phyloP scores from a whole-genome alignment of 2,113 vertebrate genomes.

The Numenius arquata region DNA sequence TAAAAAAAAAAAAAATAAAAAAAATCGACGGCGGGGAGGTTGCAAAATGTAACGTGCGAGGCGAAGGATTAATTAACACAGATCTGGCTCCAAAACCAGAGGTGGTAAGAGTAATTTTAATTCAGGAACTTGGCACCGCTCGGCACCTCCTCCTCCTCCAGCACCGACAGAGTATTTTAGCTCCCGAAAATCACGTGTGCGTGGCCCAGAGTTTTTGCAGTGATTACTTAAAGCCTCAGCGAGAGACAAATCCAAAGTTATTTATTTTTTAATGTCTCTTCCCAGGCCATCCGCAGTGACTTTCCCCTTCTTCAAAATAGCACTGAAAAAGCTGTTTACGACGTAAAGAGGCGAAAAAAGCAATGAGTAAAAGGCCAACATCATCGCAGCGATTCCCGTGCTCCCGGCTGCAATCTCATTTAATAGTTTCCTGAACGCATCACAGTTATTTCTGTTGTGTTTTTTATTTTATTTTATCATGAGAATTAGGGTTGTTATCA shows the following conservation, averaged over 20 bases:
- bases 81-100: slow-evolving; percentile 9
- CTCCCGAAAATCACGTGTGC: background rate
- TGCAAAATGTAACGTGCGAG: background rate
- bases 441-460: background rate
- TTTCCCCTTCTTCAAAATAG: background rate
- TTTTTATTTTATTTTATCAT: background rate
- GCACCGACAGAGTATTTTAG: background rate
- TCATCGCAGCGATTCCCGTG: accelerated
- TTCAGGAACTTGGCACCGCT: background rate
- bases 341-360: background rate
- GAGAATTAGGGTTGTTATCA: background rate
- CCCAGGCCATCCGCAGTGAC: background rate
- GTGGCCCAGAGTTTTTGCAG: background rate
- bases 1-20: background rate
- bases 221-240: background rate
- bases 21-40: accelerated
- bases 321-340: background rate
- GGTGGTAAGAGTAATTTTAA: background rate
- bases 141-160: background rate
- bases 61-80: background rate
- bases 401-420: background rate
- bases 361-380: background rate
- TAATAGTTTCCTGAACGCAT: background rate
- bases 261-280: background rate
- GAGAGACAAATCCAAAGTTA: background rate